Evolutionary conservation across 2,113 vertebrate species (phyloP), one percentile per base, ranked within the genome.

Genomic region (Choloepus hoffmanni): DNA sequence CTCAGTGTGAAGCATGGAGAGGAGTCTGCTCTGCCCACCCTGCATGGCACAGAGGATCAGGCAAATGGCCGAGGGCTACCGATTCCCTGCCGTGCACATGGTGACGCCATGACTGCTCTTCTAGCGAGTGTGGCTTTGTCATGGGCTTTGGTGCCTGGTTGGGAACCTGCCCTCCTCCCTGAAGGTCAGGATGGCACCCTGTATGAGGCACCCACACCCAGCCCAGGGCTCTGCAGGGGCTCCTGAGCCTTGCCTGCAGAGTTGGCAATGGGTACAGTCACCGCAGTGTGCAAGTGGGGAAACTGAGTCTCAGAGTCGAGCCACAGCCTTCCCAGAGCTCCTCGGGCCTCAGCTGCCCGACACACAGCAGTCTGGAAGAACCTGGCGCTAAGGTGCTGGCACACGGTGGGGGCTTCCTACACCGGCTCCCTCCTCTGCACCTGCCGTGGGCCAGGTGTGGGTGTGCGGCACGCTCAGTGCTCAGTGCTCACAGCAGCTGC

Each of bases 221-320:
- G 23, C 33, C 60, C 67, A 67, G 28, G 4, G 3, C 36, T 33
- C 3, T 28, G 12, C 50, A 1, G 3, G 30, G 53, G 28, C 8
- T 0, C 6, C 53, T 50, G 7, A 2, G 10, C 6, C 7, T 9
- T 5, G 15, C 30, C 12, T 0, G 0, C 36, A 43, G 62, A 79
- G 62, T 88, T 85, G 72, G 24, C 0, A 0, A 40, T 53, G 70
- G 36, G 9, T 6, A 16, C 16, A 0, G 0, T 28, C 86, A 60
- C 10, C 16, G 19, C 33, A 15, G 4, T 3, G 6, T 14, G 14
- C 13, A 28, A 7, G 16, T n/a, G 7, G 77, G 19, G 90, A 73
- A 43, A 40, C 63, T 53, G 58, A 84, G 72, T 68, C 67, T 45
- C 33, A 24, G 55, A 40, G 21, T 28, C 12, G 21, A 23, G 28